Evolutionary conservation across 2,888 invertebrate genomes (phyloP), one percentile per base, ranked within the genome.

Genomic region (Synergus gifuensis): DNA sequence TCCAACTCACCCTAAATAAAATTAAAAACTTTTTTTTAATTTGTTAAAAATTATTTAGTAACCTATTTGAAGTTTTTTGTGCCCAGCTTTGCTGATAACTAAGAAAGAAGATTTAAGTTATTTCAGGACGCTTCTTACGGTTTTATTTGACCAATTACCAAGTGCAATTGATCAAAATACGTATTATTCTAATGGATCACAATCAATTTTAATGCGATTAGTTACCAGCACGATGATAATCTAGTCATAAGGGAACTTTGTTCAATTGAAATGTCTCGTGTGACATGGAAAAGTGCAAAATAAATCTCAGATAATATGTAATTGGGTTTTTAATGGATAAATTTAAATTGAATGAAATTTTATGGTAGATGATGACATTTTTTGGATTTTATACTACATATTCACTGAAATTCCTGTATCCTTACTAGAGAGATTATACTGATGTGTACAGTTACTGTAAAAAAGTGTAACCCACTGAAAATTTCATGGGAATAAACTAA

Each of bases 191-290:
- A 18, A 76, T 36, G 36, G 54, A 40, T 76, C 14, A 58, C 76
- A 60, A 76, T 58, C 79, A 76, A 64, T 73, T 49, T 76, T 40
- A 44, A 67, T 66, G 66, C 36, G 58, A 79, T 78, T 62, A 54
- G 81, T 80, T 81, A 82, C 78, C 83, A 82, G 82, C 82, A 81
- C 82, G 78, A 83, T 81, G 78, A 83, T 81, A 85, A 82, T 85
- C 84, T 85, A 85, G 85, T 84, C 80, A 82, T 85, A 79, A 79
- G 54, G 78, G 76, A 81, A 77, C 60, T 60, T 42, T 62, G 66
- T 79, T 73, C 77, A 77, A 81, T 67, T 18, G 46, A 63, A 73
- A 73, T 62, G 63, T 73, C 73, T 78, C 78, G 46, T 8, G 22
- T 67, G 22, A 42, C 67, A 67, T 44, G 46, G 12, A 67, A 67